Percentiles rank a stretch among this genome's conserved stretches.
These are phyloP conservation scores for Darevskia nairensis DNA, from an alignment of 2,797 vertebrate species.

Conservation along the genomic window DNA sequence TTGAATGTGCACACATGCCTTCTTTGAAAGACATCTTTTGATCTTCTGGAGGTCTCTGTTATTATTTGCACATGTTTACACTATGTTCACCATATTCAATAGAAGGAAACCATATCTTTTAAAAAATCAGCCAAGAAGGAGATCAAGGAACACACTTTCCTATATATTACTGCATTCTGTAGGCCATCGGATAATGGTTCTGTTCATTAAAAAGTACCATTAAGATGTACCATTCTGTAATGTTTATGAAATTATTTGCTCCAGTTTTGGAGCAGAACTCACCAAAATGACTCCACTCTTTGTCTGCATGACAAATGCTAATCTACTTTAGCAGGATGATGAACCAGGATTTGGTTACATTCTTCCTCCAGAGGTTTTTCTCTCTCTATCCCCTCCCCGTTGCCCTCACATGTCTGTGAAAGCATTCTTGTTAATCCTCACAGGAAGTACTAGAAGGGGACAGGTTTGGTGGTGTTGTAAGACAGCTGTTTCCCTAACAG, in stretches of 20 bases:
- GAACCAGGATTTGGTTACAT: not conserved
- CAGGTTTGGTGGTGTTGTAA: too few species aligned
- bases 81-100: slow-evolving; percentile 21
- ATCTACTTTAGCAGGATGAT: not conserved
- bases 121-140: slow-evolving; percentile 22
- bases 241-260: not conserved
- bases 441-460: not conserved
- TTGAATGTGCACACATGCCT: slow-evolving; percentile 60
- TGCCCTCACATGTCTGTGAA: not conserved
- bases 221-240: not conserved
- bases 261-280: not conserved
- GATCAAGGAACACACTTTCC: not conserved
- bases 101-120: slow-evolving; percentile 26
- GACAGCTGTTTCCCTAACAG: not conserved
- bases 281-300: not conserved
- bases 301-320: not conserved
- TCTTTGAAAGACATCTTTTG: slow-evolving; percentile 63
- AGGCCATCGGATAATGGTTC: not conserved
- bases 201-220: not conserved
- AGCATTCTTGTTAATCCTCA: not conserved
- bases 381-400: not conserved
- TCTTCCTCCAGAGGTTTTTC: not conserved
- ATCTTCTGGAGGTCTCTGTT: slow-evolving; percentile 47
- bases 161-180: not conserved
- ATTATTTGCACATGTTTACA: slow-evolving; percentile 54